phyloP scores from a whole-genome alignment of 2,113 vertebrate genomes.

The Vulpes vulpes region DNA sequence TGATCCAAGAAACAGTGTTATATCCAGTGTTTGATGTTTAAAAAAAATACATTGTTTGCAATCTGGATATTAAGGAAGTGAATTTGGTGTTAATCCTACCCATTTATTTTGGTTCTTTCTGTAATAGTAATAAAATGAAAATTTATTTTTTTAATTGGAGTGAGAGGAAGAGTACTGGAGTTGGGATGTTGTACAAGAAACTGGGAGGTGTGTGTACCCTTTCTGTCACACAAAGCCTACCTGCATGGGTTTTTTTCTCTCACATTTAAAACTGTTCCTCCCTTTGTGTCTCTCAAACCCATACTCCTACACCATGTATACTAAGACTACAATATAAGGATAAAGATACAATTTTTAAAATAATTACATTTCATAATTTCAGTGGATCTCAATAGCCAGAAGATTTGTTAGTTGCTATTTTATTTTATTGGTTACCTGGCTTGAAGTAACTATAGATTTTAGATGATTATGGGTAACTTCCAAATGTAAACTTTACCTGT shows the following conservation, averaged over 20 bases:
- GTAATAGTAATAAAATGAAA: neutral
- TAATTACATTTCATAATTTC: neutral
- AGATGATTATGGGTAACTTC: conserved; percentile 8
- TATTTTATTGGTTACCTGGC: neutral
- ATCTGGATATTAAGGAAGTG: neutral
- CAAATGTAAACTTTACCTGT: conserved; percentile 2
- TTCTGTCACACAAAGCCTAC: neutral
- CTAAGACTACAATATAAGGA: neutral
- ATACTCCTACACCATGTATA: neutral
- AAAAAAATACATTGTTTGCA: neutral
- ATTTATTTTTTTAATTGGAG: neutral
- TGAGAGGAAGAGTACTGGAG: neutral
- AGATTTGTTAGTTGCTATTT: neutral
- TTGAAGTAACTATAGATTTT: neutral
- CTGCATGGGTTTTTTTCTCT: neutral
- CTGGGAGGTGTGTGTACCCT: too few relatives aligned
- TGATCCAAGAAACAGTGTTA: neutral
- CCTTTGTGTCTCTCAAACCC: neutral
- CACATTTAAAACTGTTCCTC: rapidly evolving
- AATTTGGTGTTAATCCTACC: neutral
- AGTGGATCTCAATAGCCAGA: neutral
- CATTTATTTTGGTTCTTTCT: neutral
- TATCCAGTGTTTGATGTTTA: neutral
- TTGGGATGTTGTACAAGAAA: rapidly evolving
- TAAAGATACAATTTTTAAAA: neutral